Conservation (phyloP, 2,797 vertebrate species). For the Lateolabrax maculatus region DNA sequence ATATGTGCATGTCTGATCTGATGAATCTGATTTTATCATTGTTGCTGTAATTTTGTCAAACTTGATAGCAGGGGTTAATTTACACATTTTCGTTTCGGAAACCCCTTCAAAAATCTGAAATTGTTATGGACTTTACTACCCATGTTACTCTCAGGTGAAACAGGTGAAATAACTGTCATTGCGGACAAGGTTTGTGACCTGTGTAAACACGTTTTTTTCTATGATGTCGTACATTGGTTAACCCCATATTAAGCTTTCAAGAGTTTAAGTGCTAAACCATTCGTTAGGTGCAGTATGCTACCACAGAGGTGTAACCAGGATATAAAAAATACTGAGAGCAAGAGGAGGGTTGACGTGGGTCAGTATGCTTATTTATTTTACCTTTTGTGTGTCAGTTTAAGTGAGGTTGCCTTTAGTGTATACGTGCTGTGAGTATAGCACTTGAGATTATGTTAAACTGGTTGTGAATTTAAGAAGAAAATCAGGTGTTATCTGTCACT, state of each 20-base stretch:
- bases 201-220: not conserved
- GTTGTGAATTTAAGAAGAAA: not conserved
- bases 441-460: not conserved
- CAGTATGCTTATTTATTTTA: not conserved
- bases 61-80: not conserved
- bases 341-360: not conserved
- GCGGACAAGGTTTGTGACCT: not conserved
- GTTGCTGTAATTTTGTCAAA: not conserved
- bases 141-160: not conserved
- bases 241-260: not conserved
- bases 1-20: not conserved
- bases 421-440: not conserved
- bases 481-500: not conserved
- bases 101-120: conserved; percentile 14
- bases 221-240: not conserved
- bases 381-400: not conserved
- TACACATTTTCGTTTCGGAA: conserved; percentile 20
- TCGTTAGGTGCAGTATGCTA: not conserved
- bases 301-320: not conserved
- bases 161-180: not conserved
- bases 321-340: not conserved
- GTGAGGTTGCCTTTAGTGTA: not conserved
- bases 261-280: not conserved
- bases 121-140: not conserved
- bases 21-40: conserved; percentile 2